Base-by-base conservation (phyloP, 2,797 vertebrate genomes). In the Eospalax fontanierii region DNA sequence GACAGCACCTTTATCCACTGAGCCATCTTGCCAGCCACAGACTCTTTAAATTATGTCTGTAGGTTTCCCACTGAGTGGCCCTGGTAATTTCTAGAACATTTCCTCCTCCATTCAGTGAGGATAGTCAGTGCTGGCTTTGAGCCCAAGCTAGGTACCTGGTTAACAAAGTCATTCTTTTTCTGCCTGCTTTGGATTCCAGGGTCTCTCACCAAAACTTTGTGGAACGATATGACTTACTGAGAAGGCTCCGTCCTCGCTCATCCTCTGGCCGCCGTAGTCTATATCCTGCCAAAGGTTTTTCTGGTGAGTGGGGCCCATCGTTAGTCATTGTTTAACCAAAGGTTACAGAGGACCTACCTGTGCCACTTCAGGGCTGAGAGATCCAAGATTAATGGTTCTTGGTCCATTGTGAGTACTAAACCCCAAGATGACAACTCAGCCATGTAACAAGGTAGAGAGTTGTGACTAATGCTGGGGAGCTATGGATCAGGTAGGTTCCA, bases 201-300 rank as follows among this genome's bases (percentile, higher is more conserved):
- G 98, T 99, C 97, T 98, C 99, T 68, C 99, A 99, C 92, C 94
- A 89, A 97, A 98, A 98, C 93, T 99, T 99, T 94, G n/a, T 99
- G 22, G 98, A 99, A 59, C 99, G 99, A 68, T 99, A 99, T 0
- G 76, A 97, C 73, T 74, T 99, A n/a, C 98, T 99, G 89, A 95
- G 97, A 75, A 98, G 94, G 97, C 94, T 98, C 54, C 0, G 0
- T 57, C 93, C 88, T 78, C 50, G 0, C 1, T 43, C 43, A 80
- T 66, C 35, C 46, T 2, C 10, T 18, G 21, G 46, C 43, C 57
- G 11, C 87, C 94, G 94, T 50, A 87, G 9, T 68, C 80, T 68
- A 30, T 87, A 38, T 9, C 84, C 90, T 40, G 76, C 97, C 18
- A 83, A 93, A 93, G 90, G 59, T 59, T 54, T 6, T 79, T 89